These are phyloP conservation scores for Cyrtonyx montezumae DNA, from an alignment of 2,113 vertebrate genomes.

Conservation along the genomic window DNA sequence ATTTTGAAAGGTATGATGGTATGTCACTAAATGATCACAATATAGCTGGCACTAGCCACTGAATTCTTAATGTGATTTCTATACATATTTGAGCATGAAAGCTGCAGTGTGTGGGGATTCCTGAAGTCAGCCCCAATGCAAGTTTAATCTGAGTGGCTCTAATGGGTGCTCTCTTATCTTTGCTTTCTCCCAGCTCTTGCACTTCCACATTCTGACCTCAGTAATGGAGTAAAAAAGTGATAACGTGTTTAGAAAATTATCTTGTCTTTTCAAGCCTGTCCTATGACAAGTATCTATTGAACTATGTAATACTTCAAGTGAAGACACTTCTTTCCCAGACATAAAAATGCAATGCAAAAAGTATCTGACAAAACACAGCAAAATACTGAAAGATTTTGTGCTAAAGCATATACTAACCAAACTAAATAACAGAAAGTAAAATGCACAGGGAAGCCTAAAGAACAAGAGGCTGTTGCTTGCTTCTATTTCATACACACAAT, in stretches of 20 bases:
- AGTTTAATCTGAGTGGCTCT: neutral
- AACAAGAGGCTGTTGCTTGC: neutral
- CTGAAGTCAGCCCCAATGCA: neutral
- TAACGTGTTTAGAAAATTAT: neutral
- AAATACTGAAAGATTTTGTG: neutral
- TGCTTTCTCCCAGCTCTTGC: neutral
- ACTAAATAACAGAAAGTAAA: neutral
- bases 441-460: neutral
- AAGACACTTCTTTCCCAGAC: neutral
- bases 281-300: neutral
- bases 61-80: slow-evolving; percentile 59
- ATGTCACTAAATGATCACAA: slow-evolving; percentile 61
- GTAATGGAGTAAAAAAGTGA: neutral
- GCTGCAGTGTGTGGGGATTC: neutral
- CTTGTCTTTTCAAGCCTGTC: neutral
- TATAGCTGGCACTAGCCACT: slow-evolving; percentile 51
- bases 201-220: neutral
- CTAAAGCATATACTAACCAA: neutral
- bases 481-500: neutral
- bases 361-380: neutral
- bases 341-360: neutral
- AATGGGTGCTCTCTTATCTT: neutral
- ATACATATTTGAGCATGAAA: neutral
- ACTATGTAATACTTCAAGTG: neutral
- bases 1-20: slow-evolving; percentile 40